phyloP scores from a whole-genome alignment of 2,113 vertebrate genomes.

The Hyaena hyaena region DNA sequence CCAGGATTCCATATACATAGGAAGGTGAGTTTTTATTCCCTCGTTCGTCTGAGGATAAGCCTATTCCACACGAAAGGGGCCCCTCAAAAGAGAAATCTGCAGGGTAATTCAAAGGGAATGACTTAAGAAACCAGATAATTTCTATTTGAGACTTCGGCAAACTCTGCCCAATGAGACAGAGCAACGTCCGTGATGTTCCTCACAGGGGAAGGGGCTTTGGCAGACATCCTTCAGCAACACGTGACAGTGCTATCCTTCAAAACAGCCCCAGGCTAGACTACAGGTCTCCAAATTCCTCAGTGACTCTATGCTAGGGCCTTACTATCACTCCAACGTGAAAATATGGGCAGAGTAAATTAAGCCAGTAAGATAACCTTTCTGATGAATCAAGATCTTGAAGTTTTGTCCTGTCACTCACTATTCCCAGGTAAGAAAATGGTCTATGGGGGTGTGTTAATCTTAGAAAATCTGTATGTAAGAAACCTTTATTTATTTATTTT shows the following conservation, averaged over 20 bases:
- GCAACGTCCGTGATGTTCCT: background rate
- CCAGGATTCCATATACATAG: background rate
- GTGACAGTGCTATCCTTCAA: background rate
- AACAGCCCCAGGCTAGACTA: background rate
- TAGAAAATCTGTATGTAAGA: background rate
- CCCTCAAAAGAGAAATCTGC: constrained; percentile 40
- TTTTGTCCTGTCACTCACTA: background rate
- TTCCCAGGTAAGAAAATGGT: background rate
- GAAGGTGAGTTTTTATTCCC: background rate
- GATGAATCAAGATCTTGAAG: constrained; percentile 29
- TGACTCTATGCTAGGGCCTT: constrained; percentile 24
- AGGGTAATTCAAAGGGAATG: background rate
- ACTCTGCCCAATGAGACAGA: background rate
- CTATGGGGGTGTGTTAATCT: background rate
- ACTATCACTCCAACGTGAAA: constrained; percentile 30
- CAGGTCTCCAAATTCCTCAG: background rate
- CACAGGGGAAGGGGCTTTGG: background rate
- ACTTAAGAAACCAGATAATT: constrained; percentile 27
- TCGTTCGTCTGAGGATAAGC: background rate
- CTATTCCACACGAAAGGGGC: background rate
- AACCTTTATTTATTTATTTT: background rate
- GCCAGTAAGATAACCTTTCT: constrained; percentile 28
- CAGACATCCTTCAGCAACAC: background rate
- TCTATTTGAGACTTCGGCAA: constrained; percentile 53
- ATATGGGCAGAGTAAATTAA: constrained; percentile 3